Percentiles rank a stretch among this genome's conserved stretches.
These are phyloP conservation scores for Gopherus evgoodei DNA, from an alignment of 2,113 vertebrate species.

Conservation along the genomic window DNA sequence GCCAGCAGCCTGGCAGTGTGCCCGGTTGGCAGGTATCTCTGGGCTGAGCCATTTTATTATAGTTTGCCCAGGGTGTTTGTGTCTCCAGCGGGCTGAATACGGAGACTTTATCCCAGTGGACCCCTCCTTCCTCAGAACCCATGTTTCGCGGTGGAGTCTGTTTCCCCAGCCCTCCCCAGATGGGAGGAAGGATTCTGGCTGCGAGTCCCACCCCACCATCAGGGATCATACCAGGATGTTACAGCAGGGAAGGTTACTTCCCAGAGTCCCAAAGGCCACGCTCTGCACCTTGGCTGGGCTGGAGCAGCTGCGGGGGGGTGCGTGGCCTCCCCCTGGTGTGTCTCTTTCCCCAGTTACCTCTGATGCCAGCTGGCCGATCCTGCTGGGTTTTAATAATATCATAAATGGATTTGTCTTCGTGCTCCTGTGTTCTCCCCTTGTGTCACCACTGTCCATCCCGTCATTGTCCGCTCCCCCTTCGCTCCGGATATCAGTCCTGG, in stretches of 20 bases:
- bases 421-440: neutral
- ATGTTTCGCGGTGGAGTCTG: neutral
- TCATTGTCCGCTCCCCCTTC: neutral
- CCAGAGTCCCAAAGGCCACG: rapidly evolving
- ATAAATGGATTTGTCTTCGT: neutral
- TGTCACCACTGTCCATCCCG: neutral
- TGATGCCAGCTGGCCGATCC: neutral
- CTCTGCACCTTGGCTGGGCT: rapidly evolving
- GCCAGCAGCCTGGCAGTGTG: neutral
- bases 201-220: neutral
- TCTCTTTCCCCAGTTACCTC: neutral
- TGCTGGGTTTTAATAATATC: neutral
- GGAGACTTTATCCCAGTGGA: neutral
- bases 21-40: neutral
- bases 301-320: rapidly evolving
- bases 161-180: neutral
- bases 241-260: neutral
- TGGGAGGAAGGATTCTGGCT: neutral
- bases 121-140: neutral
- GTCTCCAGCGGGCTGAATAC: neutral
- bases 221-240: neutral
- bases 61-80: neutral
- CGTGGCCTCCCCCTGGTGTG: neutral
- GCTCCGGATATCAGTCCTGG: neutral
- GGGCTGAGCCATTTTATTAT: neutral